Percentiles rank a stretch among this genome's conserved stretches.
Conservation (phyloP, 2,888 invertebrate species). For the Monoplex corrugatus region DNA sequence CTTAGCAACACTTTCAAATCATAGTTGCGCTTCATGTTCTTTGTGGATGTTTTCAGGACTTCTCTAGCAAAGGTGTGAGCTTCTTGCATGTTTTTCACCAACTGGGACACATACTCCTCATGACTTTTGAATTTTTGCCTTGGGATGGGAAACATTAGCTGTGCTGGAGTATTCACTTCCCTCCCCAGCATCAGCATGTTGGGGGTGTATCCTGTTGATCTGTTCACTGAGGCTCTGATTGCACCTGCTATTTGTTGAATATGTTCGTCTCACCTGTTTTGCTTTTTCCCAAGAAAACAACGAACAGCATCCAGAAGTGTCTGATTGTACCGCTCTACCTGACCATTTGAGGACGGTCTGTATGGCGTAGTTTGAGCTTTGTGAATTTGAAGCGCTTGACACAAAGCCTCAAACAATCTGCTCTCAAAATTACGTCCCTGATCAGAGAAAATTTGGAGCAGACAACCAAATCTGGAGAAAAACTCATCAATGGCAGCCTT, state of each 20-base stretch:
- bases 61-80: fast-evolving
- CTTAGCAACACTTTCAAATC: not conserved
- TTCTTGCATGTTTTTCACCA: not conserved
- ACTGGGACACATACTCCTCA: not conserved
- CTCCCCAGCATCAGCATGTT: conserved; percentile 18
- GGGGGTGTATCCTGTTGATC: not conserved
- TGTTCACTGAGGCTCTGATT: not conserved
- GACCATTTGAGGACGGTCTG: not conserved
- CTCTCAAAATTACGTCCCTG: not conserved
- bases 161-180: not conserved
- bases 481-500: not conserved
- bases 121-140: not conserved
- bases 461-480: not conserved
- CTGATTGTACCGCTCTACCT: not conserved
- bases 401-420: not conserved
- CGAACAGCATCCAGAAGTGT: not conserved
- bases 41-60: not conserved
- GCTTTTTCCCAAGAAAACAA: not conserved
- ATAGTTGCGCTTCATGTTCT: not conserved
- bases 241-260: not conserved
- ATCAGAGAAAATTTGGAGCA: not conserved
- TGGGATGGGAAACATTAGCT: not conserved
- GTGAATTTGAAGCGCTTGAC: not conserved
- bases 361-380: not conserved
- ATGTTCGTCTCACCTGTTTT: conserved; percentile 11